Percentiles rank a stretch among this genome's conserved stretches.
phyloP scores from a whole-genome alignment of 2,113 vertebrate species.

The Craseonycteris thonglongyai region DNA sequence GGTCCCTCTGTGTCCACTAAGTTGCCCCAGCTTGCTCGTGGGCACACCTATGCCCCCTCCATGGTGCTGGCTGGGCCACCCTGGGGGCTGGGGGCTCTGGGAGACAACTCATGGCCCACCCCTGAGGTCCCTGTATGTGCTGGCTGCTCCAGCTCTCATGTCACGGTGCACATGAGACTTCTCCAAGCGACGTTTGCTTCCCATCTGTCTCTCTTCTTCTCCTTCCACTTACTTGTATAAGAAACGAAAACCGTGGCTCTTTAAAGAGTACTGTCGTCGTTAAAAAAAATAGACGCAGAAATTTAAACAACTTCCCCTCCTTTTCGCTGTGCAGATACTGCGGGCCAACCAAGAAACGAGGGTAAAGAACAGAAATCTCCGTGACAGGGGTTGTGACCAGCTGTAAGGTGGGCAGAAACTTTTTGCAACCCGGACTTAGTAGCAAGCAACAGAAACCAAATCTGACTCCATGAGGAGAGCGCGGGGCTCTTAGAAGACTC shows the following conservation, averaged over 20 bases:
- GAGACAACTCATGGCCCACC: background rate
- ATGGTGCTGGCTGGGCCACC: background rate
- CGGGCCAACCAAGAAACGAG: background rate
- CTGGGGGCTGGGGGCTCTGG: background rate
- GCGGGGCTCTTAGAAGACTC: background rate
- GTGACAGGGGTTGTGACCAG: too few relatives aligned
- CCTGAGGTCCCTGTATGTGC: background rate
- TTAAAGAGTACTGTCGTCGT: background rate
- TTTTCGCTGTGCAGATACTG: background rate
- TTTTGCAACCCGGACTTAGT: background rate
- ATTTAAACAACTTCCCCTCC: background rate
- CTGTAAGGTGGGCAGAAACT: background rate
- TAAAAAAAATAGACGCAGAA: background rate
- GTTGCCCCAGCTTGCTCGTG: background rate
- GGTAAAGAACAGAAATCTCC: background rate
- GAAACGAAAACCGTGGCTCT: background rate
- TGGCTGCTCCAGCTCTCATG: background rate
- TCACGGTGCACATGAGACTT: background rate
- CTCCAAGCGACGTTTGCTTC: background rate
- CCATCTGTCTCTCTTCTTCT: fast-evolving
- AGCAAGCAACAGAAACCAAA: background rate
- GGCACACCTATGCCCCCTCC: background rate
- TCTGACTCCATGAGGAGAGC: background rate
- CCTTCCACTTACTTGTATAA: background rate
- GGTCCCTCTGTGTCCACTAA: background rate